Evolutionary conservation across 1,140 invertebrate genomes (phyloP), one percentile per base, ranked within the genome.

Genomic region (Monochamus saltuarius): DNA sequence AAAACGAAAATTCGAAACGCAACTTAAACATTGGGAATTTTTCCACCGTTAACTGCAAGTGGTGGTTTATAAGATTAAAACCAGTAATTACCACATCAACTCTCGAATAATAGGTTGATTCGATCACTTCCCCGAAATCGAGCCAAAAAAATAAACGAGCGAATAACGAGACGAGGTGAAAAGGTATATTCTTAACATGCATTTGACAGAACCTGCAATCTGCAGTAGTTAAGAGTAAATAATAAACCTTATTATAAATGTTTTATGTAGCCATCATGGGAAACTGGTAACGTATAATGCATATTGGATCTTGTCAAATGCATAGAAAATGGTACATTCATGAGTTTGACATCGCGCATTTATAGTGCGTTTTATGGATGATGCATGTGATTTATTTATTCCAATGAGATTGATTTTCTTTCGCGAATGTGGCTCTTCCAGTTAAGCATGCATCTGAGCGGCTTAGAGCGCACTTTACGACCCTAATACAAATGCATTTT

Each of bases 371-470:
- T 64, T 64, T 62, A 60, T 62, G 37, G 49, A 65, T 29, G 22
- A 29, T 29, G 22, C 22, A 29, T 6, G 22, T 29, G 22, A 29
- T 29, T 29, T 29, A 67, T 67, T 67, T 67, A 67, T 65, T 64
- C 59, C 59, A 67, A 65, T 62, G 66, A 65, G 66, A 67, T 67
- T 67, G 66, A 67, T 67, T 67, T 67, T 67, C 66, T 62, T 65
- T 61, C 62, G 52, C 58, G 65, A 64, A 62, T 58, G 56, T 56
- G 43, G 13, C 46, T 57, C 54, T 39, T 37, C 53, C n/a, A 62
- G 53, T 51, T 50, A 50, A 59, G 55, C 56, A 54, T 62, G 56
- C 39, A 62, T 54, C 59, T 58, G 40, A 19, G 34, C 36, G 38
- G 61, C 43, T 58, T 59, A 52, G 51, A 62, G 46, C 43, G 35